Percentiles rank a stretch among this genome's conserved stretches.
Conservation (phyloP, 2,797 vertebrate genomes). For the Poeciliopsis infans region DNA sequence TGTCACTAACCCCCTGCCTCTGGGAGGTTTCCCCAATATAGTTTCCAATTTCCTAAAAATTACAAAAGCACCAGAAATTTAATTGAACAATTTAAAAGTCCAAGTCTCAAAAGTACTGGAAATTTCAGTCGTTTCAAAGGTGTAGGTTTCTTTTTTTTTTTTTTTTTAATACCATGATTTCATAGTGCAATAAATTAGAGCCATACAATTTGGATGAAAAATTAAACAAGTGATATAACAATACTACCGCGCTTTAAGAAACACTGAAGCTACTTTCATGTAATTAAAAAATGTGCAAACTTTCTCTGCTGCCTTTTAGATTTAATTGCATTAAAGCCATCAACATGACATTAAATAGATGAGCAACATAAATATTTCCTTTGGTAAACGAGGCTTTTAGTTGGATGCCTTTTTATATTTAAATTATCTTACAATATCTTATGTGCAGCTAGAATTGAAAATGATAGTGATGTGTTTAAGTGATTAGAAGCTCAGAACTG, state of each 20-base stretch:
- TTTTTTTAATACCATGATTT: neutral
- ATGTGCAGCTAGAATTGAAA: neutral
- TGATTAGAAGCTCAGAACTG: neutral
- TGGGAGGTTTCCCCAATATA: neutral
- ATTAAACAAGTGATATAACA: neutral
- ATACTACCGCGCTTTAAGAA: neutral
- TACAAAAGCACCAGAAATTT: neutral
- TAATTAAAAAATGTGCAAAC: neutral
- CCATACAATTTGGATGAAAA: neutral
- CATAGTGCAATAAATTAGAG: neutral
- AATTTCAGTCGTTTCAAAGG: neutral
- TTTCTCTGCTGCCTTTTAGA: neutral
- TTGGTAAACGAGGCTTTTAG: neutral
- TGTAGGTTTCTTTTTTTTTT: neutral
- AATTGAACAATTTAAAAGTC: neutral
- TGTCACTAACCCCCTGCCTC: too few relatives aligned
- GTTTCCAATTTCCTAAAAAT: neutral
- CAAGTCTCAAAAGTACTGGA: neutral
- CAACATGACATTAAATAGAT: neutral
- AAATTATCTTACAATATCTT: neutral
- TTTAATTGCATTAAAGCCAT: neutral
- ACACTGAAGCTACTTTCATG: neutral
- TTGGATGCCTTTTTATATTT: neutral
- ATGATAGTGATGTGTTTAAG: neutral
- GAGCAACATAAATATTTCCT: neutral